Evolutionary conservation across 1,140 invertebrate species (phyloP), one percentile per base, ranked within the genome.

Genomic region (Zaprionus ghesquierei): DNA sequence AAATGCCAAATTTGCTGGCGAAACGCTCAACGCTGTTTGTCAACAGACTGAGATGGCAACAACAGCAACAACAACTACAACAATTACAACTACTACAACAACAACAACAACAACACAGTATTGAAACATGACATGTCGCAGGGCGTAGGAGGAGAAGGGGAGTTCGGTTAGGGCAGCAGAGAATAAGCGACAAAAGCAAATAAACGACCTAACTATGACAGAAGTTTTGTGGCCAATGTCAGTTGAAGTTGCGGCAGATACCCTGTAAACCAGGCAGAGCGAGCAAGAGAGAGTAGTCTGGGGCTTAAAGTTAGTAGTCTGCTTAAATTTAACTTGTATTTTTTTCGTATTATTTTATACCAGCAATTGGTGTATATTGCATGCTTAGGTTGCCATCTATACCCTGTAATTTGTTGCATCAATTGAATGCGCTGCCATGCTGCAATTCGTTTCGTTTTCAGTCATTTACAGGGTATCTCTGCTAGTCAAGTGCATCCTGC

Each of bases 101-200:
- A 31, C 35, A 56, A 58, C 9, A 33, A 53, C 44, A 46, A 13
- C 44, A 65, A 18, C 31, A 50, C 58, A 44, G 53, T 38, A 60
- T 65, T 69, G 76, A 59, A 77, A 76, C 78, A 68, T 77, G 78
- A 63, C 72, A 79, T 79, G 79, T 68, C 64, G 53, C 59, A 65
- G 58, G 69, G 62, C 22, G 46, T n/a, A n/a, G n/a, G n/a, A n/a
- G 31, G 23, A 44, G 53, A 58, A 58, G 50, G 51, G 46, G 18
- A 46, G 25, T 29, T 6, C 0, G 27, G 27, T 3, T 9, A 8
- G 27, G 27, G 27, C 27, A 8, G 5, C n/a, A n/a, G n/a, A n/a
- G n/a, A n/a, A n/a, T n/a, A n/a, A n/a, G n/a, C 5, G 27, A 29
- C 6, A 70, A 64, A 75, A 63, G 33, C 62, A 69, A 56, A 60